Conservation (phyloP, 2,113 vertebrate genomes). For the Terrapene triunguis region DNA sequence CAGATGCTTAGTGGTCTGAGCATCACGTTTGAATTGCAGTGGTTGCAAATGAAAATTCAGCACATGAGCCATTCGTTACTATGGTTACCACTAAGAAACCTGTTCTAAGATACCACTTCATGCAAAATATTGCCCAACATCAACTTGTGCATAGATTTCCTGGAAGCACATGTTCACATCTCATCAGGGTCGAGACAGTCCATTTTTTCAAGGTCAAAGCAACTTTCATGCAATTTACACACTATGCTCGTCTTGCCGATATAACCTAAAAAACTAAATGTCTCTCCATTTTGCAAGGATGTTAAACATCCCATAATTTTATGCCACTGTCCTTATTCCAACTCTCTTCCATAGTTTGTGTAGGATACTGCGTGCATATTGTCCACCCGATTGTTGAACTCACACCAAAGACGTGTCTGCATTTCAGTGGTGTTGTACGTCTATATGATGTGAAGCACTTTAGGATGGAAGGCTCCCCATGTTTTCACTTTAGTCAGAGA, state of each 20-base stretch:
- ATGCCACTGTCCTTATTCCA: accelerated
- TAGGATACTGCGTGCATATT: accelerated
- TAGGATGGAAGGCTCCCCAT: background rate
- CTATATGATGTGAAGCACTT: background rate
- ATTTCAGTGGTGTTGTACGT: background rate
- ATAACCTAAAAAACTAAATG: background rate
- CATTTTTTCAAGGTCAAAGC: background rate
- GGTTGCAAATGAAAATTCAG: background rate
- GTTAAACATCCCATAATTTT: background rate
- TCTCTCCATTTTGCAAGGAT: background rate
- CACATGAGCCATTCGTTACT: constrained; percentile 14
- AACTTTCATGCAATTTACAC: background rate
- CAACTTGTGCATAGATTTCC: background rate
- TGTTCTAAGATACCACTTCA: background rate
- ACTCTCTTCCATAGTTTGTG: background rate
- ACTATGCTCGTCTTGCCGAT: background rate
- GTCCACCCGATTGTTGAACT: background rate
- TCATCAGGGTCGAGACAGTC: background rate
- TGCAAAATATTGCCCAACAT: background rate
- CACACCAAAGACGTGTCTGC: background rate
- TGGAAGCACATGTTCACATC: background rate
- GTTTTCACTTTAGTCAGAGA: background rate
- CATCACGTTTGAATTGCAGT: constrained; percentile 25
- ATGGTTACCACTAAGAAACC: constrained; percentile 54
- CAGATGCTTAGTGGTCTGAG: constrained; percentile 44